Percentiles rank a stretch among this genome's conserved stretches.
Conservation (phyloP, 1,140 invertebrate species). For the Scaptodrosophila lebanonensis region DNA sequence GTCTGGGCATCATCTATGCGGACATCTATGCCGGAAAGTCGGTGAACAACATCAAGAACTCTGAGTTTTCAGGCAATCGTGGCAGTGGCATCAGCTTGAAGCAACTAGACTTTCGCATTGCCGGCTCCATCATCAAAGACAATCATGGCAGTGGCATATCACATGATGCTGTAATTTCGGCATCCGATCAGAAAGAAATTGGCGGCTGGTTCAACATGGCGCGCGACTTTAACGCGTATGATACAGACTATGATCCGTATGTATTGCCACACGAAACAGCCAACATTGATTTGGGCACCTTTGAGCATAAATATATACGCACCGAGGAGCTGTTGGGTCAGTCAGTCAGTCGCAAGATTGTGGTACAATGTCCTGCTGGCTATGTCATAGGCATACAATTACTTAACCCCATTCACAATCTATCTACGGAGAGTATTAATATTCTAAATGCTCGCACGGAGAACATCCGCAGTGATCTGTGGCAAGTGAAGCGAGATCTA, state of each 20-base stretch:
- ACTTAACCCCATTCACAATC: conserved; percentile 91
- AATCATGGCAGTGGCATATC: conserved; percentile 93
- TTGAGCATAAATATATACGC: conserved; percentile 87
- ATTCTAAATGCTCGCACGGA: conserved; percentile 86
- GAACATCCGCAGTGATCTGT: conserved; percentile 81
- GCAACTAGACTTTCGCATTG: conserved; percentile 89
- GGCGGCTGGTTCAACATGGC: conserved; percentile 92
- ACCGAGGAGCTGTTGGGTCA: conserved; percentile 82
- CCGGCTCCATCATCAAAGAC: conserved; percentile 86
- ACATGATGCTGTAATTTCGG: conserved; percentile 93
- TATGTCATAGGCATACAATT: conserved; percentile 89
- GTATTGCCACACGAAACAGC: conserved; percentile 81
- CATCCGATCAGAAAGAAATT: conserved; percentile 91
- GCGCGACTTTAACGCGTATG: conserved; percentile 81
- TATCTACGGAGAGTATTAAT: conserved; percentile 88
- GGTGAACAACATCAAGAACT: conserved; percentile 91
- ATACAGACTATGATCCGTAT: conserved; percentile 84
- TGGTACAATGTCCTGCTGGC: conserved; percentile 84
- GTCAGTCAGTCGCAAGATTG: conserved; percentile 80
- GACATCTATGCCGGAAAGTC: conserved; percentile 92
- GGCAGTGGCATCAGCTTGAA: conserved; percentile 93
- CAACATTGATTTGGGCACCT: conserved; percentile 83
- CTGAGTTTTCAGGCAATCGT: conserved; percentile 90
- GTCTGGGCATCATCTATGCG: conserved; percentile 91
- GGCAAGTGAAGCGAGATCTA: conserved; percentile 88